Percentiles rank a stretch among this genome's conserved stretches.
These are phyloP conservation scores for Piliocolobus tephrosceles DNA, from an alignment of 2,113 vertebrate genomes.

Conservation along the genomic window DNA sequence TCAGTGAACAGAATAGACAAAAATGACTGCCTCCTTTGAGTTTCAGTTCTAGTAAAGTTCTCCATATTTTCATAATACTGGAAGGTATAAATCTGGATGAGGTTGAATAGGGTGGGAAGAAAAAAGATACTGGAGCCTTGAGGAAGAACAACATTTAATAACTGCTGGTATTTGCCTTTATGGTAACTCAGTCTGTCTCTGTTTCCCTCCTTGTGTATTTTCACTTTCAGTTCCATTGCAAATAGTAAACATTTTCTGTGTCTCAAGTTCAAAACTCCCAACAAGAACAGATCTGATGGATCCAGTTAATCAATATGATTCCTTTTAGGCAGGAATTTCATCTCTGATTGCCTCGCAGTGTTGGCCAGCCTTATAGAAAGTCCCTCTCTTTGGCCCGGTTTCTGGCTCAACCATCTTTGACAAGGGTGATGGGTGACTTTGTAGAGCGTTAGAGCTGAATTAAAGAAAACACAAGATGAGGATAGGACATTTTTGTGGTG, in stretches of 20 bases:
- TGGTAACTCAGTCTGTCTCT: background rate
- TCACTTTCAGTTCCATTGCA: background rate
- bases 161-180: background rate
- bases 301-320: background rate
- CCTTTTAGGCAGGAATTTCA: background rate
- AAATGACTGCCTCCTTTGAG: background rate
- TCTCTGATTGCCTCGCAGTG: background rate
- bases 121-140: background rate
- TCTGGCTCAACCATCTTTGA: background rate
- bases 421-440: background rate
- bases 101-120: background rate
- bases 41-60: background rate
- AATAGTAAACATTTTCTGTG: background rate
- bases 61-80: background rate
- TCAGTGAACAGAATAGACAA: background rate
- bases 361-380: background rate
- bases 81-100: background rate
- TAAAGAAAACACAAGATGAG: background rate
- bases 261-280: background rate
- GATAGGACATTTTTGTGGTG: background rate
- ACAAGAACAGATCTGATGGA: background rate
- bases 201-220: background rate
- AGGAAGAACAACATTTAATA: background rate
- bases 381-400: background rate
- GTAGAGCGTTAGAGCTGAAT: background rate